Evolutionary conservation across 2,113 vertebrate genomes (phyloP), one percentile per base, ranked within the genome.

Genomic region (Megalops atlanticus): DNA sequence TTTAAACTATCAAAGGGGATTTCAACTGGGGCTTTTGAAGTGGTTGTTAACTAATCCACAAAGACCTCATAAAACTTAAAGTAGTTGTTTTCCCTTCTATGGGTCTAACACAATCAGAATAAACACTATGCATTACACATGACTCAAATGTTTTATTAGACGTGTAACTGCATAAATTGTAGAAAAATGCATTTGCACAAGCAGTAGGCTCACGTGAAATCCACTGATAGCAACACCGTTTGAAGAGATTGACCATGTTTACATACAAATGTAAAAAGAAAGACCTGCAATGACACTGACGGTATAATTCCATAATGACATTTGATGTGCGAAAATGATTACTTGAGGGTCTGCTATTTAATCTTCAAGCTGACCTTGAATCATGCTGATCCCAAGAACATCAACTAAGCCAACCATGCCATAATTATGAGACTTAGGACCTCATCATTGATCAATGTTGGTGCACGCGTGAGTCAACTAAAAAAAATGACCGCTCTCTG

Each of bases 351-450:
- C 27, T 45, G 39, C n/a, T 31, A 40, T 47, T 49, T 81, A 74
- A 80, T 75, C 39, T 75, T 35, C 36, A 33, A 54, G 47, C 52
- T 76, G 80, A 81, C 80, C 80, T 81, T 81, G 80, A 75, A 81
- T 81, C 58, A 43, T 43, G 80, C 52, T 76, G 73, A 81, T 81
- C n/a, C 52, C 10, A 74, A 68, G 52, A 75, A 75, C 80, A 75
- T 75, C 80, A 64, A 68, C 47, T 45, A 81, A 81, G 73, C 52
- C 49, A 75, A 41, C 80, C 80, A 47, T 81, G 52, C 64, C 41
- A 10, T 40, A 70, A 43, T 81, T 76, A 75, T 81, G 52, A 75
- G 38, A 54, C 45, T 80, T 39, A 27, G 45, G 71, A 40, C 35
- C 31, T 81, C 52, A 40, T 38, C 80, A 81, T 81, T 81, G 73